Conservation (phyloP, 2,113 vertebrate species). For the Rhagologus leucostigma region DNA sequence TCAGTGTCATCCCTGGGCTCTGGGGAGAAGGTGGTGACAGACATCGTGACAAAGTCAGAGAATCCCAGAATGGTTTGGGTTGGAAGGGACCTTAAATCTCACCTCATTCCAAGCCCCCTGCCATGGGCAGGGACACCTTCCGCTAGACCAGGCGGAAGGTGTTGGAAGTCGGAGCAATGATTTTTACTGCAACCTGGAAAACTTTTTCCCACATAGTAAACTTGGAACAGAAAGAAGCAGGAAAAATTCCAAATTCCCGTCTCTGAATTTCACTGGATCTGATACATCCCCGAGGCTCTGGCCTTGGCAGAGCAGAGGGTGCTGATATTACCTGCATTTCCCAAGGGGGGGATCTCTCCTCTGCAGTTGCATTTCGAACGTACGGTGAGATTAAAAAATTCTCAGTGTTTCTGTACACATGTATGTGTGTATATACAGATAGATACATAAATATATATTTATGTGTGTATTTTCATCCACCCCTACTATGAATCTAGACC, state of each 20-base stretch:
- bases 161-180: background rate
- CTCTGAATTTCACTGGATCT: background rate
- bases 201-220: background rate
- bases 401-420: background rate
- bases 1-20: background rate
- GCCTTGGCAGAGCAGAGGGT: background rate
- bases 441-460: too few species aligned
- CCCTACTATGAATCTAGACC: background rate
- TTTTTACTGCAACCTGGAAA: background rate
- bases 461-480: background rate
- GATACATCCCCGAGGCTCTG: background rate
- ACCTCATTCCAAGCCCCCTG: background rate
- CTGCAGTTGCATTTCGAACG: background rate
- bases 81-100: background rate
- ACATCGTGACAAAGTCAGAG: background rate
- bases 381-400: background rate
- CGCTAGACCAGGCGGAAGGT: background rate
- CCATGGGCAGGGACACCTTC: background rate
- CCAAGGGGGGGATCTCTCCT: background rate
- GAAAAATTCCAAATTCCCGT: background rate
- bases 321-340: background rate
- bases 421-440: rapidly evolving
- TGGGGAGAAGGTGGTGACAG: background rate
- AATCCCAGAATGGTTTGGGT: background rate
- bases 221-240: background rate